phyloP scores from a whole-genome alignment of 2,888 invertebrate genomes.

The Elysia crispata region DNA sequence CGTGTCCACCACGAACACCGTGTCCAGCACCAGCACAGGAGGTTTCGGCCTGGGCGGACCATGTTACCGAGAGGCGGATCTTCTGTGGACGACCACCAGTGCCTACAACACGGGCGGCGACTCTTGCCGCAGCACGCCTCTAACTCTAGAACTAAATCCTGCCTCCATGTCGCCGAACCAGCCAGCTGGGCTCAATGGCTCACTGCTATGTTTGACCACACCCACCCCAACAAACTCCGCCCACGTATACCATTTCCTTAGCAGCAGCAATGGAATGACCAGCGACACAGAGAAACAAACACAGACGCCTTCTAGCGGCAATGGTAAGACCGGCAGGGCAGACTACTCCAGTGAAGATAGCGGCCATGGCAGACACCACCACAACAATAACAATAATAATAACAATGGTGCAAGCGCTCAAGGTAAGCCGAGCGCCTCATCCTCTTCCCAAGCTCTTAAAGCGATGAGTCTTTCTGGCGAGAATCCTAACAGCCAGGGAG shows the following conservation, averaged over 20 bases:
- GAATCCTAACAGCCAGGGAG: slow-evolving; percentile 53
- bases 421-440: slow-evolving; percentile 1
- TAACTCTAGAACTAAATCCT: slow-evolving; percentile 73
- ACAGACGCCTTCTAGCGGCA: slow-evolving; percentile 64
- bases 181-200: slow-evolving; percentile 69
- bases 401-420: slow-evolving; percentile 38
- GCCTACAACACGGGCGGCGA: slow-evolving; percentile 86
- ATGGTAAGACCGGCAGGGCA: slow-evolving; percentile 49
- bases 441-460: slow-evolving; percentile 42
- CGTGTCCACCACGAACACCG: slow-evolving; percentile 17
- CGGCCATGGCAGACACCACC: slow-evolving; percentile 48
- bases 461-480: slow-evolving; percentile 46
- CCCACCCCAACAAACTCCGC: slow-evolving; percentile 52
- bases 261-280: slow-evolving; percentile 2
- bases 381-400: slow-evolving; percentile 36
- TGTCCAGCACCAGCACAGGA: slow-evolving; percentile 36
- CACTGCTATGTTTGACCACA: slow-evolving; percentile 71
- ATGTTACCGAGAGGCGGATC: slow-evolving; percentile 71
- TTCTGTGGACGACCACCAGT: slow-evolving; percentile 80
- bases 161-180: slow-evolving; percentile 63
- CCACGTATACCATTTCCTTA: slow-evolving; percentile 49
- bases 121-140: slow-evolving; percentile 83
- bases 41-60: slow-evolving; percentile 35
- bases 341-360: slow-evolving; percentile 69
- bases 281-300: slow-evolving; percentile 74